Percentiles rank a stretch among this genome's conserved stretches.
phyloP scores from a whole-genome alignment of 2,797 vertebrate species.

The Neomorphus geoffroyi region DNA sequence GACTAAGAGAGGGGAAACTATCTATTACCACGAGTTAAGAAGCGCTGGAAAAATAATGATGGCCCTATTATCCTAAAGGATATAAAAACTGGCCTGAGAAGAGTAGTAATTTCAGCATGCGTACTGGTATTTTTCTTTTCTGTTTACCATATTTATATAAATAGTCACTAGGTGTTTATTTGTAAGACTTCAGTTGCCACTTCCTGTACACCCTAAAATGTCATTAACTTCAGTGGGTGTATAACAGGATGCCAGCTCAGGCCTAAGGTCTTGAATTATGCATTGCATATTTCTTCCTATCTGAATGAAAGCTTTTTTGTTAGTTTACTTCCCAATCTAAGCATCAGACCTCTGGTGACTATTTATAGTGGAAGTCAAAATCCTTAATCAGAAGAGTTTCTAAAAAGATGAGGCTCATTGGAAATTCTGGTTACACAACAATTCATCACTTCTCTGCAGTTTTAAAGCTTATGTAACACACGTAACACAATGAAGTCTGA shows the following conservation, averaged over 20 bases:
- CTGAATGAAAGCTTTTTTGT: constrained; percentile 19
- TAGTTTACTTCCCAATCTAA: background rate
- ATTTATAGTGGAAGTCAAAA: constrained; percentile 25
- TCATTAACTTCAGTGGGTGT: background rate
- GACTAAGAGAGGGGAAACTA: background rate
- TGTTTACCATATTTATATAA: background rate
- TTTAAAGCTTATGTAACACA: background rate
- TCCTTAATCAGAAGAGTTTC: background rate
- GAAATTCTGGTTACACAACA: background rate
- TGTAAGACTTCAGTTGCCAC: background rate
- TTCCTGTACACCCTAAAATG: background rate
- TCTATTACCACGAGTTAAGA: background rate
- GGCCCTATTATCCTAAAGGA: background rate
- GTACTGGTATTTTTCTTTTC: background rate
- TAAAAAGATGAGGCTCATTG: background rate
- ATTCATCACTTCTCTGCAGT: background rate
- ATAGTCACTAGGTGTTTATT: constrained; percentile 1
- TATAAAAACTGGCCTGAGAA: background rate
- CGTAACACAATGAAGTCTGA: constrained; percentile 2
- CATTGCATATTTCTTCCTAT: background rate
- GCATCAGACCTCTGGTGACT: background rate
- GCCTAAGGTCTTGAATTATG: background rate
- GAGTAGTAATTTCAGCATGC: background rate
- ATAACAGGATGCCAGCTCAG: background rate
- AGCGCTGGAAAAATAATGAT: background rate